phyloP scores from a whole-genome alignment of 1,140 invertebrate genomes.

The Drosophila sproati region DNA sequence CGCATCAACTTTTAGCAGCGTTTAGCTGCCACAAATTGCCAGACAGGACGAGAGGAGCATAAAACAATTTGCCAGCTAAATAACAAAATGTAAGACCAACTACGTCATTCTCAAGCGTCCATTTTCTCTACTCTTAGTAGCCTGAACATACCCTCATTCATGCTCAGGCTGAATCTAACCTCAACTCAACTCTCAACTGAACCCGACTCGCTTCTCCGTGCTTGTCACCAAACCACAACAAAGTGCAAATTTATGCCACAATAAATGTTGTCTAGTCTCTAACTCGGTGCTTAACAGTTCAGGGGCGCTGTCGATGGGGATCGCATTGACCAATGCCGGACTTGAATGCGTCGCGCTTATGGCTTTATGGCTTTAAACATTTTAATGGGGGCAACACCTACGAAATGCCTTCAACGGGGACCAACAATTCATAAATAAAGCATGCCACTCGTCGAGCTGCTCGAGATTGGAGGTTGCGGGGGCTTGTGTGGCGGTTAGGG shows the following conservation, averaged over 20 bases:
- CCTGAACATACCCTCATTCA: conserved; percentile 8
- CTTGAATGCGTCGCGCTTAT: not conserved
- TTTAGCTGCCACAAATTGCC: conserved; percentile 57
- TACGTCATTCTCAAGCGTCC: conserved; percentile 46
- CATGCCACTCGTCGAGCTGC: conserved; percentile 53
- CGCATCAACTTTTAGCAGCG: conserved; percentile 5
- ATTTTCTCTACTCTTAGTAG: not conserved
- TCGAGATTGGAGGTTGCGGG: not conserved
- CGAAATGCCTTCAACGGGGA: conserved; percentile 53
- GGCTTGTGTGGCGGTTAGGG: not conserved
- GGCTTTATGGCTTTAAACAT: conserved; percentile 8
- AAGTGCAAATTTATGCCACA: conserved; percentile 80
- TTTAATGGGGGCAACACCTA: conserved; percentile 56
- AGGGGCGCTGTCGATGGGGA: not conserved
- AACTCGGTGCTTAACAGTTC: not conserved
- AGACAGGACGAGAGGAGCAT: conserved; percentile 63
- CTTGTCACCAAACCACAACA: conserved; percentile 69
- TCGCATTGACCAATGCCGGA: conserved; percentile 21
- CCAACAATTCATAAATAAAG: conserved; percentile 68
- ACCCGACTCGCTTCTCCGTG: conserved; percentile 18
- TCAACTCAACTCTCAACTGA: conserved; percentile 26
- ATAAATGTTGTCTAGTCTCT: conserved; percentile 58
- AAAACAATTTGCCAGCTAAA: conserved; percentile 78
- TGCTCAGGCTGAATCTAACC: conserved; percentile 35
- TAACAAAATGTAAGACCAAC: conserved; percentile 63